Percentiles rank a stretch among this genome's conserved stretches.
phyloP scores from a whole-genome alignment of 2,888 invertebrate genomes.

The Entomobrya proxima region DNA sequence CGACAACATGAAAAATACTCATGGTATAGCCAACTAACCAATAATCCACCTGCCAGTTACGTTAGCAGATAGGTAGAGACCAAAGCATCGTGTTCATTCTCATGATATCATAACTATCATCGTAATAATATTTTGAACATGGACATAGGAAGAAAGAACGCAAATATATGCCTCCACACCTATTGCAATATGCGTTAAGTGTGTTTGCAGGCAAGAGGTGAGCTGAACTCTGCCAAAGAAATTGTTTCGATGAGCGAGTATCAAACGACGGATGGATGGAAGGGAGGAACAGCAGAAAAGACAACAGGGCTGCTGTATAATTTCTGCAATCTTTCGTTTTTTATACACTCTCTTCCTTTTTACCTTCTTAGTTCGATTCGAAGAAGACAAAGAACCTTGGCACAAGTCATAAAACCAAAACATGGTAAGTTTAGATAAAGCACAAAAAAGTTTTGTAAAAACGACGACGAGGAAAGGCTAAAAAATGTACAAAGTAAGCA shows the following conservation, averaged over 20 bases:
- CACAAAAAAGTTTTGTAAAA: not conserved
- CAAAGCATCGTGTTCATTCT: too few species aligned
- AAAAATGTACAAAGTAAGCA: constrained; percentile 1
- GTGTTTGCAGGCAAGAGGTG: not conserved
- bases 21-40: too few species aligned
- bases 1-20: too few species aligned
- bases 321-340: constrained; percentile 52
- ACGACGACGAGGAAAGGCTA: not conserved
- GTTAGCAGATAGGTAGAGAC: too few species aligned
- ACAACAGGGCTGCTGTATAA: constrained; percentile 2
- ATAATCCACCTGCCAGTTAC: too few species aligned
- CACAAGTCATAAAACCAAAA: constrained; percentile 57
- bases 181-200: too few species aligned
- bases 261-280: constrained; percentile 31
- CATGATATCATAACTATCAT: too few species aligned
- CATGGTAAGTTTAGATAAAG: constrained; percentile 8
- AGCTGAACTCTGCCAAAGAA: not conserved
- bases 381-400: constrained; percentile 49
- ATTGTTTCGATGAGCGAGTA: constrained; percentile 27
- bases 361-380: not conserved
- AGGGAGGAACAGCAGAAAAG: not conserved
- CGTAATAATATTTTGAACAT: too few species aligned
- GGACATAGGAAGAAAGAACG: too few species aligned
- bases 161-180: too few species aligned
- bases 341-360: not conserved